Evolutionary conservation across 2,113 vertebrate species (phyloP).

Genomic region (Prochilodus magdalenae): DNA sequence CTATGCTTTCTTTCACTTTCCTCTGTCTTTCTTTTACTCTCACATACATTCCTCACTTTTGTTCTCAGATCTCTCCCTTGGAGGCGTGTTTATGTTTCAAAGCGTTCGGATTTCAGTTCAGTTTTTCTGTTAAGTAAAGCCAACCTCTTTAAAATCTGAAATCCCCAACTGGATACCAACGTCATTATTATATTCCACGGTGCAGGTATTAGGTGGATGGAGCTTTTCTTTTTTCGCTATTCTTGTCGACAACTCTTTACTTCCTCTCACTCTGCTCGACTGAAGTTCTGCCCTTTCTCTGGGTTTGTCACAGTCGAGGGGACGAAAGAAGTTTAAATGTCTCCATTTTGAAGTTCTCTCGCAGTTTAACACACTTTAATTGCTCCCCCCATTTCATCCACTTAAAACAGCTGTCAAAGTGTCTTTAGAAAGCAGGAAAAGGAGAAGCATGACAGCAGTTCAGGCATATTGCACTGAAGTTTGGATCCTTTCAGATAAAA

Average conservation of each 20-base stretch:
- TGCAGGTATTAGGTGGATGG: not conserved
- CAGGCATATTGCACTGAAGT: slow-evolving; percentile 44
- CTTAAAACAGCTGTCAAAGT: slow-evolving; percentile 48
- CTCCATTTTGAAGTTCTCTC: slow-evolving; percentile 60
- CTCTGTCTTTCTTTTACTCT: not conserved
- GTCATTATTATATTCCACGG: slow-evolving; percentile 20
- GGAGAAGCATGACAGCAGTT: slow-evolving; percentile 49
- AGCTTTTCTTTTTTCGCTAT: not conserved
- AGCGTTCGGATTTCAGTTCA: not conserved
- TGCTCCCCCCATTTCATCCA: slow-evolving; percentile 54
- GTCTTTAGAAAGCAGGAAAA: slow-evolving; percentile 54
- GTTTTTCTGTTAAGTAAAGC: not conserved
- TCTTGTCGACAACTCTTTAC: slow-evolving; percentile 10
- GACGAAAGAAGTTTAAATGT: slow-evolving; percentile 70
- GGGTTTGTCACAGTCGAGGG: slow-evolving; percentile 49
- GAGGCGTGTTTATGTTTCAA: slow-evolving; percentile 9
- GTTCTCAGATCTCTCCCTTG: not conserved
- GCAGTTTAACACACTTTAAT: slow-evolving; percentile 55
- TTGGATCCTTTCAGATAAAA: slow-evolving; percentile 31
- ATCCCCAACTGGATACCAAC: slow-evolving; percentile 2
- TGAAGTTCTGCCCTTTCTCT: slow-evolving; percentile 30
- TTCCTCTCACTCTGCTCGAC: slow-evolving; percentile 10
- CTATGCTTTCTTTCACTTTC: slow-evolving; percentile 1
- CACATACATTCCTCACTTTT: not conserved
- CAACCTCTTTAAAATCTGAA: slow-evolving; percentile 13